phyloP scores from a whole-genome alignment of 1,140 invertebrate species.

The Pseudomyrmex dendroicus region DNA sequence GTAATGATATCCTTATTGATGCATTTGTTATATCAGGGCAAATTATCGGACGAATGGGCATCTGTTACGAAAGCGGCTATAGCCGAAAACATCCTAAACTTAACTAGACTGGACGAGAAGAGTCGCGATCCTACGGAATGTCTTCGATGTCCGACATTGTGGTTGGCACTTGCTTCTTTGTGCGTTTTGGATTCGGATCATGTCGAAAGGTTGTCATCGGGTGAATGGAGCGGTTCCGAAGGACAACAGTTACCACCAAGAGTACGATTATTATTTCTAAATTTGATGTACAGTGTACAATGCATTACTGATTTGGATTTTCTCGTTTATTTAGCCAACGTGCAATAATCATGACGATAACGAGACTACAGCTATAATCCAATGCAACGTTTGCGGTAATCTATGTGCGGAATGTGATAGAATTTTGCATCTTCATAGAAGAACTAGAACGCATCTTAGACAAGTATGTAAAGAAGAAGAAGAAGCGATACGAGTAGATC shows the following conservation, averaged over 20 bases:
- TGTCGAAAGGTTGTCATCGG: constrained; percentile 92
- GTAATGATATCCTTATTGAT: not conserved
- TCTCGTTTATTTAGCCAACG: constrained; percentile 87
- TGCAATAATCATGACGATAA: constrained; percentile 99
- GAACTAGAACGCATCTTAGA: constrained; percentile 93
- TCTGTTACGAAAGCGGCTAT: constrained; percentile 95
- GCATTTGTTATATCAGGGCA: constrained; percentile 87
- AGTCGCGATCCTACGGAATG: constrained; percentile 91
- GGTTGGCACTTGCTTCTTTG: constrained; percentile 96
- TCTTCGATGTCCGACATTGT: constrained; percentile 93
- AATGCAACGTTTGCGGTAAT: constrained; percentile 96
- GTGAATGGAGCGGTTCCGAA: constrained; percentile 88
- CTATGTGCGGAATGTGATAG: constrained; percentile 98
- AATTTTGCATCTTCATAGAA: constrained; percentile 95
- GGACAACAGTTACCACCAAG: constrained; percentile 88
- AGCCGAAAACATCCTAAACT: constrained; percentile 94
- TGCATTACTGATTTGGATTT: not conserved
- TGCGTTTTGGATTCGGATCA: constrained; percentile 97
- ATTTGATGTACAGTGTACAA: not conserved
- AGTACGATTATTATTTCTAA: constrained; percentile 78
- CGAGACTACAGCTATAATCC: constrained; percentile 96
- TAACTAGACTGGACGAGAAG: constrained; percentile 92
- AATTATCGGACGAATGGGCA: constrained; percentile 94
- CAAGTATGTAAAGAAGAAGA: constrained; percentile 98
- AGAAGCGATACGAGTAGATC: constrained; percentile 96